Evolutionary conservation across 2,113 vertebrate genomes (phyloP).

Genomic region (Lepisosteus osseus): DNA sequence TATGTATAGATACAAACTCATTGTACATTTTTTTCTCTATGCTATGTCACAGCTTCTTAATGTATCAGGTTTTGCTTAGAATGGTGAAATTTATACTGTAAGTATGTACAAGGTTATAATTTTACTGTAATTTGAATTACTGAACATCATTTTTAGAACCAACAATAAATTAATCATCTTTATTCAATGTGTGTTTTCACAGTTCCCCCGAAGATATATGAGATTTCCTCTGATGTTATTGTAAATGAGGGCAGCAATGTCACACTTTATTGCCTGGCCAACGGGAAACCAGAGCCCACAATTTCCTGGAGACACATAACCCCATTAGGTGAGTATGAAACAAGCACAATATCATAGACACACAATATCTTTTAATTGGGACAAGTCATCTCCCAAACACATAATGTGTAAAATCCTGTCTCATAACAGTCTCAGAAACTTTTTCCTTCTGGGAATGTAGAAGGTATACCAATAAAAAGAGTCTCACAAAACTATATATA

Average conservation of each 20-base stretch:
- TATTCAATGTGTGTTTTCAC: constrained; percentile 37
- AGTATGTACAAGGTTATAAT: no score
- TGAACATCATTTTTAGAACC: no score
- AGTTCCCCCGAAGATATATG: constrained; percentile 96
- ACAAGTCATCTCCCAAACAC: not conserved
- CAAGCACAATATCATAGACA: not conserved
- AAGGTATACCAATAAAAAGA: no score
- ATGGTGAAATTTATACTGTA: no score
- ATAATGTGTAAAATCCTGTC: not conserved
- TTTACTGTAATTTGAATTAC: no score
- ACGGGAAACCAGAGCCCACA: constrained; percentile 90
- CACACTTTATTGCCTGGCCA: constrained; percentile 90
- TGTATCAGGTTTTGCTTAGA: no score
- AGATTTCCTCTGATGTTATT: constrained; percentile 83
- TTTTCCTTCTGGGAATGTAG: not conserved
- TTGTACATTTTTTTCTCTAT: no score
- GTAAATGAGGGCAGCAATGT: constrained; percentile 96
- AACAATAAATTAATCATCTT: not conserved
- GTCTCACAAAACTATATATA: no score
- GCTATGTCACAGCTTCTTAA: no score
- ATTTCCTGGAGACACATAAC: constrained; percentile 98
- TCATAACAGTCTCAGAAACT: not conserved
- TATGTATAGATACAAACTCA: no score
- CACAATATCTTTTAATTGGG: not conserved
- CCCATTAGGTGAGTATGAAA: constrained; percentile 78